These are phyloP conservation scores for Listronotus bonariensis DNA, from an alignment of 1,140 invertebrate species.

Conservation along the genomic window DNA sequence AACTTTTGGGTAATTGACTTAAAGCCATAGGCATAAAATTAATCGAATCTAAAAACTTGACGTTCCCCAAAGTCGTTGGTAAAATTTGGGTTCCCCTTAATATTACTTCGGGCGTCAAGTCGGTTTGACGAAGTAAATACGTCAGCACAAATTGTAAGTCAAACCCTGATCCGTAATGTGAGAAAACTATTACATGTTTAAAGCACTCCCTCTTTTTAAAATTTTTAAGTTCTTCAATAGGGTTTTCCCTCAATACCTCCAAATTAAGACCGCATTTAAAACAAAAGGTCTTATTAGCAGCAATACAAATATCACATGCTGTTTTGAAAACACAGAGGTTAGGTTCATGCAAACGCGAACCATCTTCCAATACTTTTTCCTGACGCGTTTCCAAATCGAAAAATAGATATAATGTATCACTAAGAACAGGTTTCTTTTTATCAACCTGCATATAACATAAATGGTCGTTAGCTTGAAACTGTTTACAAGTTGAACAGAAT, in stretches of 20 bases:
- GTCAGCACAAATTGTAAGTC: conserved; percentile 17
- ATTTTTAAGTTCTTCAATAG: background rate
- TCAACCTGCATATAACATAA: conserved; percentile 21
- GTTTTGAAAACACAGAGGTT: conserved; percentile 23
- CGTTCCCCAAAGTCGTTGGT: background rate
- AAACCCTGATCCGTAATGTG: conserved; percentile 16
- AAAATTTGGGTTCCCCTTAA: conserved; percentile 11
- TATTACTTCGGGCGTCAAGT: conserved; percentile 5
- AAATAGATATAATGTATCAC: conserved; percentile 15
- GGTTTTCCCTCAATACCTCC: background rate
- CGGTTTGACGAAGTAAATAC: conserved; percentile 4
- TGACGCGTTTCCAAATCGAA: conserved; percentile 26
- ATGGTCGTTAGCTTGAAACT: conserved; percentile 5
- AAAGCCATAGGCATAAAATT: conserved; percentile 27
- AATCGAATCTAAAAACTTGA: conserved; percentile 27
- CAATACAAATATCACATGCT: conserved; percentile 5
- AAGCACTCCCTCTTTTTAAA: conserved; percentile 4
- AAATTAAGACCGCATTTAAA: conserved; percentile 4
- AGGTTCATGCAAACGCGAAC: conserved; percentile 4
- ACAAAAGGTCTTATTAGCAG: background rate
- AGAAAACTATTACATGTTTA: conserved; percentile 9
- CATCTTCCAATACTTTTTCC: conserved; percentile 6
- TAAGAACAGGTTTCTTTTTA: conserved; percentile 3
- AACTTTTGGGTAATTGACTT: conserved; percentile 19
- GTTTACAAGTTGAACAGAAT: conserved; percentile 12